Conservation (phyloP, 2,888 invertebrate species). For the Drosophila diplacantha region DNA sequence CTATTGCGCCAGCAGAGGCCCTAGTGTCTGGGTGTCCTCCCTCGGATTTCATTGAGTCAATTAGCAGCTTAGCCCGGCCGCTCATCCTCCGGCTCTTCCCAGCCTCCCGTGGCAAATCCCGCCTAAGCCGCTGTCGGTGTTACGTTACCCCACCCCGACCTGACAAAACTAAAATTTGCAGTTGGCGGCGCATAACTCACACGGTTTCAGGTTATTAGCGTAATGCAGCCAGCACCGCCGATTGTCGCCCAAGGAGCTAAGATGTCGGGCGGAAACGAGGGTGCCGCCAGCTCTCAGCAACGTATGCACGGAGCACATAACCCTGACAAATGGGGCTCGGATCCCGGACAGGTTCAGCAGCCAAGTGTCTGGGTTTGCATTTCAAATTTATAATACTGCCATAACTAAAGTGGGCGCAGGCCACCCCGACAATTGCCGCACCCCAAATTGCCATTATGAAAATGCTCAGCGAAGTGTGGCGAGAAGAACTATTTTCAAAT, state of each 20-base stretch:
- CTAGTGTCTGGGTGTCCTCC: background rate
- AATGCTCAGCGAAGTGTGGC: slow-evolving; percentile 52
- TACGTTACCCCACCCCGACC: background rate
- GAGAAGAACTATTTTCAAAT: slow-evolving; percentile 41
- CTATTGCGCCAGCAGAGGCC: background rate
- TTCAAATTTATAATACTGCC: slow-evolving; percentile 67
- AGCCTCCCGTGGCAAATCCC: slow-evolving; percentile 29
- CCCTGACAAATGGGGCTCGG: slow-evolving; percentile 66
- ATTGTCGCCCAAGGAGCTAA: slow-evolving; percentile 53
- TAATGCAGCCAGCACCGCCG: slow-evolving; percentile 61
- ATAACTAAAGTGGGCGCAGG: slow-evolving; percentile 53
- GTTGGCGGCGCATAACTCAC: slow-evolving; percentile 59
- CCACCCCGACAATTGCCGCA: slow-evolving; percentile 45
- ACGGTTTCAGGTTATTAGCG: slow-evolving; percentile 66
- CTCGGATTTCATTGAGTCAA: slow-evolving; percentile 35
- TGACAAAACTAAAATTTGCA: slow-evolving; percentile 36
- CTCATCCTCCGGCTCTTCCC: background rate
- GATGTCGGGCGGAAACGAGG: slow-evolving; percentile 21
- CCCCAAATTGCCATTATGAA: slow-evolving; percentile 61
- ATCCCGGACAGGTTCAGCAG: slow-evolving; percentile 39
- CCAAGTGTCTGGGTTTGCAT: slow-evolving; percentile 60
- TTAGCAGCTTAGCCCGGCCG: slow-evolving; percentile 39
- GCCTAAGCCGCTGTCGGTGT: slow-evolving; percentile 31
- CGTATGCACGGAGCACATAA: slow-evolving; percentile 64
- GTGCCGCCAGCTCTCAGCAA: slow-evolving; percentile 35